A percentile compares a stretch with the other conserved stretches of the same genome.
Evolutionary conservation across 2,888 invertebrate genomes (phyloP).

Genomic region (Leucophenga maculata): DNA sequence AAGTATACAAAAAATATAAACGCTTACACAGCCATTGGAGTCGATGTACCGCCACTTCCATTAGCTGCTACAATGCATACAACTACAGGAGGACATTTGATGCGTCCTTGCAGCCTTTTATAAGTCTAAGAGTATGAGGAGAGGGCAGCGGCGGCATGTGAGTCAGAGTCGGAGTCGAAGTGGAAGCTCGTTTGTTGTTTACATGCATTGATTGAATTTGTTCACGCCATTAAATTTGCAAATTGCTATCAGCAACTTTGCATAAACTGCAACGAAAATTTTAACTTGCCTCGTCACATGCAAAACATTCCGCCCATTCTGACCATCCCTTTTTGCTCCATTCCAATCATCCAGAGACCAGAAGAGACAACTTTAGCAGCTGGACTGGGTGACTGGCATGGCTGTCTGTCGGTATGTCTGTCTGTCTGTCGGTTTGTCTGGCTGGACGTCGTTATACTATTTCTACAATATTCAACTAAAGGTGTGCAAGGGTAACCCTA

Average conservation of each 20-base stretch:
- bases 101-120: too few relatives aligned
- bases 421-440: too few relatives aligned
- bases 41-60: too few relatives aligned
- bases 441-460: too few relatives aligned
- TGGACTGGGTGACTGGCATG: background rate
- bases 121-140: background rate
- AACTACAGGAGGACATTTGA: too few relatives aligned
- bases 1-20: background rate
- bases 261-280: conserved; percentile 65
- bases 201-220: conserved; percentile 70
- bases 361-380: background rate
- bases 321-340: background rate
- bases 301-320: too few relatives aligned
- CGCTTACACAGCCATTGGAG: background rate
- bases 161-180: background rate
- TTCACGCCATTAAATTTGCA: conserved; percentile 71
- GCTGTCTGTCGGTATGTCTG: background rate
- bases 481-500: too few relatives aligned
- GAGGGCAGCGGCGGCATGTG: background rate
- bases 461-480: too few relatives aligned
- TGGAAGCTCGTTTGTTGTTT: conserved; percentile 50
- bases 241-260: conserved; percentile 71
- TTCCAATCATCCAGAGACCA: background rate
- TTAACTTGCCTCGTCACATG: conserved; percentile 35
- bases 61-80: too few relatives aligned